Evolutionary conservation across 2,113 vertebrate genomes (phyloP).

Genomic region (Plectropomus leopardus): DNA sequence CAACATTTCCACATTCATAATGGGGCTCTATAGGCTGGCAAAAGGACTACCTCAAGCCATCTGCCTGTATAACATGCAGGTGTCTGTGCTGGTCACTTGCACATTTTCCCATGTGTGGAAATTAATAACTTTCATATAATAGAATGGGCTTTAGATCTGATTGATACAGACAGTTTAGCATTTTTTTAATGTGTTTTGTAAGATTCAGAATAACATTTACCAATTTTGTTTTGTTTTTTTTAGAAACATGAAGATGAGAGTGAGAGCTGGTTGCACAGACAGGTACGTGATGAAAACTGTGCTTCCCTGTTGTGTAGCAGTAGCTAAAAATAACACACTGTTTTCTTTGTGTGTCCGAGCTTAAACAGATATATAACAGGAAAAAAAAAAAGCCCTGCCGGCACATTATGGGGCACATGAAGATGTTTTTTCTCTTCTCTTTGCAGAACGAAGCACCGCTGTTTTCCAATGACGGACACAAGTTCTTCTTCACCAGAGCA

Average conservation of each 20-base stretch:
- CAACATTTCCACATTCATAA: too few species aligned
- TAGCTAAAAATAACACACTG: not conserved
- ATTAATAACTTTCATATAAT: too few species aligned
- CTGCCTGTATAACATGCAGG: too few species aligned
- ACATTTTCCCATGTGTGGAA: too few species aligned
- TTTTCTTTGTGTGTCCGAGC: not conserved
- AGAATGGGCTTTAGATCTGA: too few species aligned
- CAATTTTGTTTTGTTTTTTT: constrained; percentile 38
- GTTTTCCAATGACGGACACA: constrained; percentile 93
- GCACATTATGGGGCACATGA: not conserved
- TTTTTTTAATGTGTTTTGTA: not conserved
- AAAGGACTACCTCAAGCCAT: too few species aligned
- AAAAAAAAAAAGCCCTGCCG: constrained; percentile 7
- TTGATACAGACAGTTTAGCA: too few species aligned
- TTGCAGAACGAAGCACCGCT: constrained; percentile 93
- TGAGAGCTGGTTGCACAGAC: constrained; percentile 95
- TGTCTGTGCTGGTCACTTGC: too few species aligned
- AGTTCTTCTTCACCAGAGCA: constrained; percentile 95
- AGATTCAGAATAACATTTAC: not conserved
- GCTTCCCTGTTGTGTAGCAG: not conserved
- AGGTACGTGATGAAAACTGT: constrained; percentile 84
- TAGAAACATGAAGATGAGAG: constrained; percentile 99
- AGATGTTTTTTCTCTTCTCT: constrained; percentile 5
- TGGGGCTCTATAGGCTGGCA: too few species aligned
- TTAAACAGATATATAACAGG: constrained; percentile 6